Base-by-base conservation (phyloP, 1,140 invertebrate species). In the Drosophila pallidifrons region DNA sequence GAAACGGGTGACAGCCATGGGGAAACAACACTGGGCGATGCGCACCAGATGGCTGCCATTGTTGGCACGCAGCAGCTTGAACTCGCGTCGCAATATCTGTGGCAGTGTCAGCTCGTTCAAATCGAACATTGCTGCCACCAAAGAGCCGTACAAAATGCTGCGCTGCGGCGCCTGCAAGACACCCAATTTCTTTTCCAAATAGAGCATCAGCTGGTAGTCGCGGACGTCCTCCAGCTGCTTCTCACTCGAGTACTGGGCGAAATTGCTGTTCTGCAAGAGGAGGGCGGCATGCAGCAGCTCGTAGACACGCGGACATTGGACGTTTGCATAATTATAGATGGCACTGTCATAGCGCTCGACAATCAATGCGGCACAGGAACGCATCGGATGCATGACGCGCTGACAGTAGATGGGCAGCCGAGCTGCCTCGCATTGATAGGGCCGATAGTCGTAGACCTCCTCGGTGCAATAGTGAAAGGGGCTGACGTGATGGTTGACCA, bases 401-500 rank as follows among this genome's bases (percentile, higher is more conserved):
- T 92, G 78, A 86, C 87, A 79, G 90, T 81, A 51, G 74, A 55
- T 49, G 41, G 82, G 78, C 81, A 91, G 93, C 92, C 94, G 88
- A 71, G 93, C 93, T 5, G 79, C 32, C 15, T 66, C 65, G 4
- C 75, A 45, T 81, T 96, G 95, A 71, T 93, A 92, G 15, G 94
- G 95, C 75, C 96, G 94, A 93, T 97, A 96, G 94, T 97, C 96
- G 90, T 96, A 94, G 52, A 97, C 94, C 81, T 94, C 93, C 5
- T 94, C 92, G n/a, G 96, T 94, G 43, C 78, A 51, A 8, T 92
- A 88, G 1, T 93, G 46, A 28, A 80, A 80, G 2, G 70, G 59
- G 11, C 96, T 93, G 1, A 94, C 93, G 93, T 97, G 96, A 92
- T 97, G 96, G 92, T 97, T 96, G 3, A 97, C 96, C 38, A 97